Percentiles rank a stretch among this genome's conserved stretches.
These are phyloP conservation scores for Epinotia brunnichana DNA, from an alignment of 2,888 invertebrate genomes.

Conservation along the genomic window DNA sequence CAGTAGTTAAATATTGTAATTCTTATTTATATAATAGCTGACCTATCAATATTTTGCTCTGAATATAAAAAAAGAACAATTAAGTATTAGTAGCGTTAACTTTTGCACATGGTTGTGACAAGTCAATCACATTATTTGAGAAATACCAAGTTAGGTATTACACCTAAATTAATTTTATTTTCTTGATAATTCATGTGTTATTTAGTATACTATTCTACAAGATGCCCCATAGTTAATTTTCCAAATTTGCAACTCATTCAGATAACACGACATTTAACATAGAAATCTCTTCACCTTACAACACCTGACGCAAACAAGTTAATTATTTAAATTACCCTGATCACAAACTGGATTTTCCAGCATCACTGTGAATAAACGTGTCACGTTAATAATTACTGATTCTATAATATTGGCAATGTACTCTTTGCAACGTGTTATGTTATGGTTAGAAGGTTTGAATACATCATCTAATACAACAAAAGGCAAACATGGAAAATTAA, in stretches of 20 bases:
- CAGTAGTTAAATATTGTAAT: too few species aligned
- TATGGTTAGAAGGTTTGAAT: not conserved
- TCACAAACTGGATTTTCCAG: conserved; percentile 29
- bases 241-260: not conserved
- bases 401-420: conserved; percentile 9
- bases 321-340: conserved; percentile 34
- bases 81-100: too few species aligned
- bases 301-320: conserved; percentile 22
- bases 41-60: too few species aligned
- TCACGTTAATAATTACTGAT: conserved; percentile 28
- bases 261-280: conserved; percentile 4
- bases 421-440: not conserved
- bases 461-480: not conserved
- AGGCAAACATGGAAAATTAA: not conserved
- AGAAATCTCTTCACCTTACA: not conserved
- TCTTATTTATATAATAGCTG: too few species aligned
- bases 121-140: too few species aligned
- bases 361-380: conserved; percentile 19
- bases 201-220: not conserved
- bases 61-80: too few species aligned
- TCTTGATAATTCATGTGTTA: not conserved
- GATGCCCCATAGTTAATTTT: too few species aligned
- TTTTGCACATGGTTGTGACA: too few species aligned
- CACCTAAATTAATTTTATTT: not conserved
- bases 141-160: too few species aligned